Percentiles rank a stretch among this genome's conserved stretches.
Evolutionary conservation across 2,888 invertebrate species (phyloP).

Genomic region (Drosophila colorata): DNA sequence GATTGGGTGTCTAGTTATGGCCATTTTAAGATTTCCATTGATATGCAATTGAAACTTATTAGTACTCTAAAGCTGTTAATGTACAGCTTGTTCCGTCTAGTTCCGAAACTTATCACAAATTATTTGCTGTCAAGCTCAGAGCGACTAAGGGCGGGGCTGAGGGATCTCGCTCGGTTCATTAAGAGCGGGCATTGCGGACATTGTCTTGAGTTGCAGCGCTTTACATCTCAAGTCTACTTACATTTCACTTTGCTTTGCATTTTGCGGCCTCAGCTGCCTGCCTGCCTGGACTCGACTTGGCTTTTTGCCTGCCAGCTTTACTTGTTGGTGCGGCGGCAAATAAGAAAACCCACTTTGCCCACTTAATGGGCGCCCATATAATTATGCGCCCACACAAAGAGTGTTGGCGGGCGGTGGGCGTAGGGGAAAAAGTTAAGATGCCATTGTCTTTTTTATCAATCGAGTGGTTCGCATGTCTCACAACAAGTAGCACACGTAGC

Average conservation of each 20-base stretch:
- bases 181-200: too few relatives aligned
- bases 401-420: background rate
- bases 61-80: constrained; percentile 10
- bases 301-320: constrained; percentile 32
- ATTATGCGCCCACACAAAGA: constrained; percentile 48
- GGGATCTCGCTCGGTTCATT: constrained; percentile 47
- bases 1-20: too few relatives aligned
- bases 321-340: constrained; percentile 35
- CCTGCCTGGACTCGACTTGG: constrained; percentile 7
- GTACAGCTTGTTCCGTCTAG: background rate
- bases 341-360: constrained; percentile 7
- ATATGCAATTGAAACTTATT: constrained; percentile 32
- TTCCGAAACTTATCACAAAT: constrained; percentile 1
- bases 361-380: constrained; percentile 49
- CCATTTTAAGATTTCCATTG: too few relatives aligned
- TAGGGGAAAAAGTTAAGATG: constrained; percentile 16
- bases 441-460: constrained; percentile 57
- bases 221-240: constrained; percentile 55
- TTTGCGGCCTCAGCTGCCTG: constrained; percentile 27
- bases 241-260: constrained; percentile 61
- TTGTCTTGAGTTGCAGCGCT: constrained; percentile 35
- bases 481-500: constrained; percentile 31
- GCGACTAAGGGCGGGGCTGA: background rate
- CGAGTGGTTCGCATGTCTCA: constrained; percentile 35
- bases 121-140: too few relatives aligned